Evolutionary conservation across 2,797 vertebrate species (phyloP), one percentile per base, ranked within the genome.

Genomic region (Siniperca obscura): DNA sequence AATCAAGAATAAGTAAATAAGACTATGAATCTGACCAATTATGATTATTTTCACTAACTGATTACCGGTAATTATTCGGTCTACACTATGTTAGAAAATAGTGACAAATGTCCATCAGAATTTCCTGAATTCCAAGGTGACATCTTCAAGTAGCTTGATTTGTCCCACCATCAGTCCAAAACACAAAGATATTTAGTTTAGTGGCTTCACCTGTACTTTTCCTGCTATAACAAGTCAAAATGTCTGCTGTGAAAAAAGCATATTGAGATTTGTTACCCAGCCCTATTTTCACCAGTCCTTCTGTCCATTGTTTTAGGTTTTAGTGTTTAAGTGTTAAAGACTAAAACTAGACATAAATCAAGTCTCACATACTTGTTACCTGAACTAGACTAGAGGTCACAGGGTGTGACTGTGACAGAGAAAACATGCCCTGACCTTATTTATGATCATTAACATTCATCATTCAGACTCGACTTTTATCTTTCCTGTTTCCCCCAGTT

Each of bases 261-360:
- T 7, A 7, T 21, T 66, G 8, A 27, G 4, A 9, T 60, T 34
- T 44, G n/a, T 34, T n/a, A 12, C 12, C 7, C 25, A 27, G 59
- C 5, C 10, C 3, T 2, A 21, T 16, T 57, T 12, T 22, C 13
- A 56, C 7, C 9, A 9, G 60, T 44, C 52, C 55, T 16, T 82
- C n/a, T 76, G 4, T 38, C 22, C 44, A 22, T 76, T 80, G 77
- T 80, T 78, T 64, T 11, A 9, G 22, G 16, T 55, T 88, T 78
- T 80, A 62, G 73, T 59, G 72, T 90, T 84, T 76, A 57, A 75
- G 64, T 82, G 87, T 73, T 67, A 83, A 87, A 85, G 64, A 70
- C 44, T 62, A 55, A 65, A 83, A 85, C 52, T 17, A 77, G 40
- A 79, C 62, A 65, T 60, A 78, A 78, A 83, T 87, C 64, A 16